Base-by-base conservation (phyloP, 2,888 invertebrate genomes). In the Eledone cirrhosa region DNA sequence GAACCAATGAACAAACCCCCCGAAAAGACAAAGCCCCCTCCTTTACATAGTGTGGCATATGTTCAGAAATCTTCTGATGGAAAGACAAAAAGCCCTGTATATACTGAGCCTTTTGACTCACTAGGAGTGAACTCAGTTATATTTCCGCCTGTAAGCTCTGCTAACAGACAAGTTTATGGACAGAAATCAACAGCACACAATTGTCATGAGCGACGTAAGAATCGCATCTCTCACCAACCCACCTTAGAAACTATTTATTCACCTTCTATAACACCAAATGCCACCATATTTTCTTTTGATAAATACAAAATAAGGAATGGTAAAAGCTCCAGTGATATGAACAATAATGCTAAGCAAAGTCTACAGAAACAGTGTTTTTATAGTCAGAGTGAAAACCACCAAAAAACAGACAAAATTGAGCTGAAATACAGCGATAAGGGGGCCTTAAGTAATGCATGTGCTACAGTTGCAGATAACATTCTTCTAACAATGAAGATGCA, bases 21-120 rank as follows among this genome's bases (percentile, higher is more conserved):
- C 19, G 72, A 72, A 4, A 85, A 84, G 78, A 80, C 78, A 27
- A 84, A 85, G 77, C 82, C 85, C 11, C 81, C 83, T 13, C 82
- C 83, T 48, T 77, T 84, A 22, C 78, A 80, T 59, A 75, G 27
- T 41, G 31, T 65, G 29, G 24, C 29, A 16, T 47, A 77, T 31
- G 41, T 47, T 53, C 81, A 79, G 11, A 81, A 78, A 27, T 82
- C 85, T 22, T 78, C 85, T 11, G 81, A 86, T 3, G 85, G 84
- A 41, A 79, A 85, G 13, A 80, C 80, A 77, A 85, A 84, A 82
- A 87, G 88, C 78, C 88, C 88, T 31, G 85, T 87, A 3, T 88
- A 88, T 81, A 84, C 86, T 16, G 94, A 82, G 93, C 94, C 84
- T 77, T 86, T 87, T 78, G 86, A 88, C 86, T 88, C 90, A 27